Evolutionary conservation across 2,797 vertebrate genomes (phyloP).

Genomic region (Xiphorhynchus erythropygius): DNA sequence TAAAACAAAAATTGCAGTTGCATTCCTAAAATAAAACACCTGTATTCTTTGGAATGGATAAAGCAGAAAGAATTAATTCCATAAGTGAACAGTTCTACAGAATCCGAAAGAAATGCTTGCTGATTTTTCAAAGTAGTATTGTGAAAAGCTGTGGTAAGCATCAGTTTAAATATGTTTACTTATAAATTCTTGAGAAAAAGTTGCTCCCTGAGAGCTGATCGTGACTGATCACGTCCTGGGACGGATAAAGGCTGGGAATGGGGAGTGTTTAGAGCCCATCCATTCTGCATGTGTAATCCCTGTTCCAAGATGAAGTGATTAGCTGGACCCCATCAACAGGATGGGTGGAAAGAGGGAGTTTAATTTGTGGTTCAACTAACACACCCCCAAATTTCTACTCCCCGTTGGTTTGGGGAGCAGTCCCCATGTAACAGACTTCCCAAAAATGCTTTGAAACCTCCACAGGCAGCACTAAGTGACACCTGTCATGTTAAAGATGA

Average conservation of each 20-base stretch:
- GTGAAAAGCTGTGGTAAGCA: background rate
- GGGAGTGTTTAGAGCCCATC: background rate
- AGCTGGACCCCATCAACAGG: background rate
- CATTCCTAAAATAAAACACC: background rate
- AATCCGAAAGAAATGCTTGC: background rate
- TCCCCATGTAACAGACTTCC: background rate
- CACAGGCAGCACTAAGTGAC: background rate
- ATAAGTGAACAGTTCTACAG: background rate
- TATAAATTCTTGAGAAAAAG: background rate
- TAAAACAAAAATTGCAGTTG: background rate
- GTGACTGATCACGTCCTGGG: background rate
- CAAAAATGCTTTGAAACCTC: background rate
- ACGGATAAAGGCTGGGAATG: background rate
- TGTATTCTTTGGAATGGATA: background rate
- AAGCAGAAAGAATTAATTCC: background rate
- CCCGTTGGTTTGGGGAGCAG: background rate
- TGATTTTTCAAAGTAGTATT: background rate
- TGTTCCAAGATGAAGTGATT: background rate
- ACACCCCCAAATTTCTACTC: background rate
- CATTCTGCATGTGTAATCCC: rapidly evolving
- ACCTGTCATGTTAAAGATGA: background rate
- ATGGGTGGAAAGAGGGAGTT: background rate
- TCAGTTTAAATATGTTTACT: background rate
- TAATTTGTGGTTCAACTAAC: background rate
- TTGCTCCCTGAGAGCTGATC: background rate